Conservation (phyloP, 2,797 vertebrate genomes). For the Carcharodon carcharias region DNA sequence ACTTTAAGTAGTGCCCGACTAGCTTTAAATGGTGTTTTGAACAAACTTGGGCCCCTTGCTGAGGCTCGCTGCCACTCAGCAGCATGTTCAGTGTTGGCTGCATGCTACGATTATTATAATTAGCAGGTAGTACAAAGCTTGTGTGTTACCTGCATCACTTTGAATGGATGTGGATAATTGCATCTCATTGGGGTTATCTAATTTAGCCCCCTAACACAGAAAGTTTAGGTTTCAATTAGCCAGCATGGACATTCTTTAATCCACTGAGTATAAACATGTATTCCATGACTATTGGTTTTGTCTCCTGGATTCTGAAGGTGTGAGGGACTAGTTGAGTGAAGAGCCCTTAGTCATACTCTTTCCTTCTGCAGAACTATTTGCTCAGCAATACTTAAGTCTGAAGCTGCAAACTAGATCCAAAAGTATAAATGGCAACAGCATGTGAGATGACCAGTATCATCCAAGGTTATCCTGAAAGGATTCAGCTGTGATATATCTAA, state of each 20-base stretch:
- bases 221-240: neutral
- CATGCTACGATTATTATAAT: too few species aligned
- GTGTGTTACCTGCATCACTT: too few species aligned
- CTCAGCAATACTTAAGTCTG: neutral
- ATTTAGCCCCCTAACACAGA: neutral
- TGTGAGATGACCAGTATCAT: conserved; percentile 21
- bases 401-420: neutral
- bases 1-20: too few species aligned
- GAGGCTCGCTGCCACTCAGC: too few species aligned
- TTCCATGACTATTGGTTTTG: neutral
- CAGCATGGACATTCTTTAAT: neutral
- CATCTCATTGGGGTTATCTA: too few species aligned
- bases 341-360: neutral
- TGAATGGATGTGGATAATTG: too few species aligned
- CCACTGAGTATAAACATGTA: neutral
- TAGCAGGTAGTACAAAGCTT: too few species aligned
- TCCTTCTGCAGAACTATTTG: neutral
- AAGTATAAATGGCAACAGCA: neutral
- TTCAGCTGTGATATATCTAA: neutral
- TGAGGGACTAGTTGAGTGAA: neutral
- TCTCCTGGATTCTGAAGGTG: neutral
- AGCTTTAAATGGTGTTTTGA: too few species aligned
- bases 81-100: too few species aligned
- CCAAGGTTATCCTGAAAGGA: conserved; percentile 10
- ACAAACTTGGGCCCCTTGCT: too few species aligned